A percentile compares a stretch with the other conserved stretches of the same genome.
These are phyloP conservation scores for Anolis carolinensis DNA, from an alignment of 2,113 vertebrate genomes.

Conservation along the genomic window DNA sequence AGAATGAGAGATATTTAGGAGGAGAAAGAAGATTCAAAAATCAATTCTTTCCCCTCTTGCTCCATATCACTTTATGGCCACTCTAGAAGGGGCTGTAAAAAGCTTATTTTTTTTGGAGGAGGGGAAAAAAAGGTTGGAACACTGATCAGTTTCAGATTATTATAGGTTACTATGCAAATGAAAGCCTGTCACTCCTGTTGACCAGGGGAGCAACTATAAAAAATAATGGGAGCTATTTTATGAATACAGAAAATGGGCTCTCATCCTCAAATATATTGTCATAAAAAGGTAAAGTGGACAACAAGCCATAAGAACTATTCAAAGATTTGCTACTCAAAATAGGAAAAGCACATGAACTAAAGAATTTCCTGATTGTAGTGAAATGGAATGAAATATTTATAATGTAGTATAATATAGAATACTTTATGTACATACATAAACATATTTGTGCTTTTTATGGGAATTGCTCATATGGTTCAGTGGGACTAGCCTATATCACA, in stretches of 20 bases:
- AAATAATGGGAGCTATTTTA: neutral
- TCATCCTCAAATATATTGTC: neutral
- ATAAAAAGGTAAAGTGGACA: neutral
- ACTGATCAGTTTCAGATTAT: slow-evolving; percentile 39
- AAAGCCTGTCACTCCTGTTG: slow-evolving; percentile 2
- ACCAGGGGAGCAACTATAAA: slow-evolving; percentile 23
- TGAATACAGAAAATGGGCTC: slow-evolving; percentile 7
- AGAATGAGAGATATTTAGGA: slow-evolving; percentile 19
- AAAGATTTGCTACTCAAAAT: neutral
- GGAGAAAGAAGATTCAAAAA: slow-evolving; percentile 35
- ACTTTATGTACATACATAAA: too few species aligned
- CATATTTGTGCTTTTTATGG: too few species aligned
- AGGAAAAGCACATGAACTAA: neutral
- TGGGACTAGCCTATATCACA: too few species aligned
- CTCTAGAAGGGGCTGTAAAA: slow-evolving; percentile 6
- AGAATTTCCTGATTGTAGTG: neutral
- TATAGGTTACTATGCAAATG: slow-evolving; percentile 39
- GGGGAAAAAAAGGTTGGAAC: slow-evolving; percentile 9
- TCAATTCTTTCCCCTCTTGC: slow-evolving; percentile 20
- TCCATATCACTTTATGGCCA: slow-evolving; percentile 52
- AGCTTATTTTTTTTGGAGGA: neutral
- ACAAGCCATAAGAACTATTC: neutral
- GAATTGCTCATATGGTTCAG: too few species aligned
- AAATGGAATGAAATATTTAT: too few species aligned
- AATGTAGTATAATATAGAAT: too few species aligned